Percentiles rank a stretch among this genome's conserved stretches.
phyloP scores from a whole-genome alignment of 1,140 invertebrate genomes.

The Aphelinus certus region DNA sequence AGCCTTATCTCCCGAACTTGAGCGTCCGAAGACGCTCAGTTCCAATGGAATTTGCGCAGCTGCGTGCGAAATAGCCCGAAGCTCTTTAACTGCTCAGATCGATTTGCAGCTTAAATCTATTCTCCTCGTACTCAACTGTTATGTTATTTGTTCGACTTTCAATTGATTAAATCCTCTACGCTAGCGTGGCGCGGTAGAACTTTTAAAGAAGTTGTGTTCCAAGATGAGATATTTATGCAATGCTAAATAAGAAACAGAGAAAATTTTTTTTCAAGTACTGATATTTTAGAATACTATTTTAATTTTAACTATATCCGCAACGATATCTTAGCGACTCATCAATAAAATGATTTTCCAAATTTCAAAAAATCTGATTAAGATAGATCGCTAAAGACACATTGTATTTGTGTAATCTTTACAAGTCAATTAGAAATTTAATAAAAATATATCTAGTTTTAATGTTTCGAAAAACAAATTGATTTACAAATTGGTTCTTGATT shows the following conservation, averaged over 20 bases:
- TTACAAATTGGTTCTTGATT: no score
- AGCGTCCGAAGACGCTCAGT: constrained; percentile 30
- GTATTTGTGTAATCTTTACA: no score
- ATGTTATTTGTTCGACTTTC: constrained; percentile 8
- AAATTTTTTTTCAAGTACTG: constrained; percentile 38
- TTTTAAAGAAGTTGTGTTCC: constrained; percentile 37
- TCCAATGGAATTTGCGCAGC: not conserved
- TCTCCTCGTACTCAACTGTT: constrained; percentile 34
- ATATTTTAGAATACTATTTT: constrained; percentile 13
- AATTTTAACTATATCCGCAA: not conserved
- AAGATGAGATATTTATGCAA: constrained; percentile 40
- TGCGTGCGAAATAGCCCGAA: constrained; percentile 20
- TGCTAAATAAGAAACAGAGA: constrained; percentile 39
- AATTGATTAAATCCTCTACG: constrained; percentile 29
- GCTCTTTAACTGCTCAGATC: constrained; percentile 32
- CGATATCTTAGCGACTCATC: no score
- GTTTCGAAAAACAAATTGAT: no score
- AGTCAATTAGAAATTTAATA: no score
- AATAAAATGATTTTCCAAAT: no score
- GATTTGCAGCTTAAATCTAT: constrained; percentile 24
- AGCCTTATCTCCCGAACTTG: constrained; percentile 3
- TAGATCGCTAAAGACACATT: no score
- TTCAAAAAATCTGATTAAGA: no score
- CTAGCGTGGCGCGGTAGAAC: constrained; percentile 37
- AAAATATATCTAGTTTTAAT: no score